Evolutionary conservation across 2,888 invertebrate species (phyloP).

Genomic region (Cephus spinipes): DNA sequence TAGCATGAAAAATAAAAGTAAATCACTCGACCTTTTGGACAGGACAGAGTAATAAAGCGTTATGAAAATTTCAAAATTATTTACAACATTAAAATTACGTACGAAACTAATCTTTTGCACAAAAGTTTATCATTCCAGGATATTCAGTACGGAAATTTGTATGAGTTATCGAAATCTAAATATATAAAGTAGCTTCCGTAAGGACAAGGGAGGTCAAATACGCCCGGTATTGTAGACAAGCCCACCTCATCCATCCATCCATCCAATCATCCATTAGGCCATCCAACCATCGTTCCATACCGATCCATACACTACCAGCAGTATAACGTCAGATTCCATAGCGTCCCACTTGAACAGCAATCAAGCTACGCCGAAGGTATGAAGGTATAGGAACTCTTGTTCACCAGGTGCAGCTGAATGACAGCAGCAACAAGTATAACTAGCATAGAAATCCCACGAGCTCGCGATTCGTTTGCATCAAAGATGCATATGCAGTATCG

Average conservation of each 20-base stretch:
- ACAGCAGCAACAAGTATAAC: not conserved
- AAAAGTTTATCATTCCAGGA: no score
- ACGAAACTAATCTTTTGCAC: no score
- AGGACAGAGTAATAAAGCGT: not conserved
- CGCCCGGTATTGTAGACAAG: not conserved
- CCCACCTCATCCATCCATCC: not conserved
- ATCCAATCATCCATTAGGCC: not conserved
- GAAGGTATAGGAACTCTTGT: not conserved
- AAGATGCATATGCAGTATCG: not conserved
- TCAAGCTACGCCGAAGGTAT: not conserved
- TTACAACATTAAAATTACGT: no score
- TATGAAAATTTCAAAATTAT: not conserved
- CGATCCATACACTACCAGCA: not conserved
- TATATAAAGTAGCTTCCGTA: not conserved
- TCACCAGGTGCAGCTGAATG: slow-evolving; percentile 2
- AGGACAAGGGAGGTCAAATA: not conserved
- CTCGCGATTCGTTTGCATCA: not conserved
- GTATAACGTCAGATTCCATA: not conserved
- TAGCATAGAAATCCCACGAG: not conserved
- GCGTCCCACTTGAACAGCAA: slow-evolving; percentile 2
- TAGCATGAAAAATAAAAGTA: not conserved
- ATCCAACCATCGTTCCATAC: not conserved
- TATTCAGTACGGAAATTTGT: no score
- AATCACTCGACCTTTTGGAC: not conserved
- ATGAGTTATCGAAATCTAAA: no score